Conservation (phyloP, 2,888 invertebrate genomes). For the Germaria angustata region DNA sequence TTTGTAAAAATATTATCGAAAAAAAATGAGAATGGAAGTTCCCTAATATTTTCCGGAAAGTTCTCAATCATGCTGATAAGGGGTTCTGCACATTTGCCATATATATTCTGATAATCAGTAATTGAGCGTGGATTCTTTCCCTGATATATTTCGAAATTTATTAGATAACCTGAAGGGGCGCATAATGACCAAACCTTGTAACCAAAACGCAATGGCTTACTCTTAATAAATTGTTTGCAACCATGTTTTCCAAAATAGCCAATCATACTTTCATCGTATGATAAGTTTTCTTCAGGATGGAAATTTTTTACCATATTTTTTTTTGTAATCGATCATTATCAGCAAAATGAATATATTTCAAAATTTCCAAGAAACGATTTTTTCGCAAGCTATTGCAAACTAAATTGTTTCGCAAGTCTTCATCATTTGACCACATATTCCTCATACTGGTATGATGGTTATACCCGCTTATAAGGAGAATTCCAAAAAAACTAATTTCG, state of each 20-base stretch:
- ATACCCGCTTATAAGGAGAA: too few species aligned
- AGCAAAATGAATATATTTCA: conserved; percentile 12
- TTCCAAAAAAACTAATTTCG: too few species aligned
- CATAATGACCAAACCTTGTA: conserved; percentile 44
- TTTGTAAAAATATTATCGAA: conserved; percentile 47
- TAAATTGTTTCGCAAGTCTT: conserved; percentile 40
- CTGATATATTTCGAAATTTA: conserved; percentile 71
- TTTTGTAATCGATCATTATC: background rate
- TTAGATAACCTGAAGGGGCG: background rate
- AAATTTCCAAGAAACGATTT: conserved; percentile 38
- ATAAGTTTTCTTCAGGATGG: conserved; percentile 36
- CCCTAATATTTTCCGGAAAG: conserved; percentile 42
- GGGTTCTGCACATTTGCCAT: conserved; percentile 70
- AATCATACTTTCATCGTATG: conserved; percentile 45
- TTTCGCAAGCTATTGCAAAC: conserved; percentile 26
- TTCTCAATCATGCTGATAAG: conserved; percentile 25
- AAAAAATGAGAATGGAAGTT: conserved; percentile 51
- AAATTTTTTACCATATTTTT: conserved; percentile 26
- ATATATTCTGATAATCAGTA: conserved; percentile 62
- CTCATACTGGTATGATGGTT: background rate
- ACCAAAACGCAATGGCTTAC: conserved; percentile 72
- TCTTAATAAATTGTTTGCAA: conserved; percentile 54
- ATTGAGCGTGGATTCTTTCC: conserved; percentile 70
- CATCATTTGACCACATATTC: conserved; percentile 8
- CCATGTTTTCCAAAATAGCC: conserved; percentile 38